Evolutionary conservation across 1,140 invertebrate genomes (phyloP).

Genomic region (Maconellicoccus hirsutus): DNA sequence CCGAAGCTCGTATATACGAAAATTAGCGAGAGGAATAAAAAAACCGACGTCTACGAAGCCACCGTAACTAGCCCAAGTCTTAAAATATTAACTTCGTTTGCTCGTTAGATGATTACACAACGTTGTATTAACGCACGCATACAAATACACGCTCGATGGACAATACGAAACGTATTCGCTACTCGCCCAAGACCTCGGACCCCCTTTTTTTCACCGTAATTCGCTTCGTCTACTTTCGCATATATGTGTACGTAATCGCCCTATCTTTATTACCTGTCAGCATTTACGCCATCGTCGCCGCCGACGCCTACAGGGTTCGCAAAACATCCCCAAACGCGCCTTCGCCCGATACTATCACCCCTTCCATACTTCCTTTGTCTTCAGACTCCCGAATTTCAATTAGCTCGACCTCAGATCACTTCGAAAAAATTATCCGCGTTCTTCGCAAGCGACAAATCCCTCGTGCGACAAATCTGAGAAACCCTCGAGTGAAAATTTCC

Average conservation of each 20-base stretch:
- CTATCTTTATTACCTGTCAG: constrained; percentile 8
- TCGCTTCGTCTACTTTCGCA: no score
- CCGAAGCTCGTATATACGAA: neutral
- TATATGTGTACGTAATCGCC: neutral
- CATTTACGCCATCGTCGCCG: neutral
- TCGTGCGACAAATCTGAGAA: neutral
- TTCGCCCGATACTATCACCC: no score
- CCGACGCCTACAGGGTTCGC: neutral
- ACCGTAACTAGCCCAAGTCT: neutral
- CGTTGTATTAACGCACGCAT: neutral
- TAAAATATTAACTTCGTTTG: constrained; percentile 5
- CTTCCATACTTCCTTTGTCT: no score
- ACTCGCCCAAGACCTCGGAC: neutral
- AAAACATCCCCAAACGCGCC: no score
- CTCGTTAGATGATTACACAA: neutral
- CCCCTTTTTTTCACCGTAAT: neutral
- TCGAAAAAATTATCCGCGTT: no score
- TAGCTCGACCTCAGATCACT: no score
- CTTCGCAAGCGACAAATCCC: no score
- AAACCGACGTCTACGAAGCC: neutral
- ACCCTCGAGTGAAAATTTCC: neutral
- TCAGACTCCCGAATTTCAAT: no score
- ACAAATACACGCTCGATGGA: neutral
- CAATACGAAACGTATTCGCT: neutral
- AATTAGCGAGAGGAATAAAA: neutral